Evolutionary conservation across 2,113 vertebrate species (phyloP), one percentile per base, ranked within the genome.

Genomic region (Hippocampus mohnikei): DNA sequence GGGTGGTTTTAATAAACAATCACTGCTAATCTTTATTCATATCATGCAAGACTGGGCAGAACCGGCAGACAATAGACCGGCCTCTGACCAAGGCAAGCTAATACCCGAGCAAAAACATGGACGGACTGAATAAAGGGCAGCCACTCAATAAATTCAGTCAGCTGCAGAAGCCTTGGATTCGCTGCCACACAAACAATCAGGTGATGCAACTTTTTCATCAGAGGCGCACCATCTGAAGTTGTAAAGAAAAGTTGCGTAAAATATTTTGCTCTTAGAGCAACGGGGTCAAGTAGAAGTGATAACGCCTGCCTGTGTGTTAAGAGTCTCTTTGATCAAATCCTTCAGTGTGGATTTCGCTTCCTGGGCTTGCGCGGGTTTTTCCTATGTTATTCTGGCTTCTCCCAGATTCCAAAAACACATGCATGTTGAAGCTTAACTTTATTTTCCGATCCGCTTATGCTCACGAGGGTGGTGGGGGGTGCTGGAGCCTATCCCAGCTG

Each of bases 21-120:
- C 62, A 76, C 59, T 23, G 53, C 78, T 86, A 84, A 88, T 87
- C 85, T 85, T 80, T 64, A 90, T 88, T 87, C 83, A 86, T 81
- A 86, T 87, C 88, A 88, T 83, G 85, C 80, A 83, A 86, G 80
- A 80, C 81, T 78, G 75, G 77, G 76, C 75, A 66, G 79, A 79
- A 80, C 70, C 27, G 60, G 72, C 76, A 83, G 78, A 90, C 84
- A 88, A 87, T 83, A 71, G 66, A 16, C 66, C 60, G 29, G 80
- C 80, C 77, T 81, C 79, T 75, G 82, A 83, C 83, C 81, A 85
- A 79, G 80, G 74, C 68, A 63, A 83, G 81, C 70, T 86, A 80
- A 85, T 86, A 79, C 79, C 81, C 79, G 33, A 58, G 80, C 41
- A 73, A 82, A 84, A 86, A 76, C 85, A 84, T 33, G 80, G 67